Conservation (phyloP, 1,140 invertebrate genomes). For the Apocrypta bakeri region DNA sequence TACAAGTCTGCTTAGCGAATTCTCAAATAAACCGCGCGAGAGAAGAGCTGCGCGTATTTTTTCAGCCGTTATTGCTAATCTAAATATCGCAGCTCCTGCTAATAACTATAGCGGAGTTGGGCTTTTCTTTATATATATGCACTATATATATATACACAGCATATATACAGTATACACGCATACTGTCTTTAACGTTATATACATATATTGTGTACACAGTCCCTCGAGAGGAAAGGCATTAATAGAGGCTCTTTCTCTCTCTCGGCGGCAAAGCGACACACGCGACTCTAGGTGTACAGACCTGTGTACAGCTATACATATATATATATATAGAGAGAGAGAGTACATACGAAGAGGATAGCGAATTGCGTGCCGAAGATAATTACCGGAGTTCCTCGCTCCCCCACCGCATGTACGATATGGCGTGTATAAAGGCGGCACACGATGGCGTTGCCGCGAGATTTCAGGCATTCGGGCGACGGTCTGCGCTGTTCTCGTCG, state of each 20-base stretch:
- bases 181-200: neutral
- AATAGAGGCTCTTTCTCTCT: neutral
- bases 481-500: conserved; percentile 65
- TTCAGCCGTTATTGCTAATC: conserved; percentile 18
- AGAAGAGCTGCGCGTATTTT: neutral
- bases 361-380: conserved; percentile 66
- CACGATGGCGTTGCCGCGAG: conserved; percentile 66
- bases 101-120: too few species aligned
- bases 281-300: neutral
- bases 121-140: too few species aligned
- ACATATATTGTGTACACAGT: neutral
- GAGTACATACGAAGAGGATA: neutral
- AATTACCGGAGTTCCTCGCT: conserved; percentile 70
- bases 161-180: too few species aligned
- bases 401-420: neutral
- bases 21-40: conserved; percentile 5
- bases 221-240: neutral
- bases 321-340: neutral
- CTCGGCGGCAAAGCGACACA: conserved; percentile 1
- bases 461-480: conserved; percentile 64
- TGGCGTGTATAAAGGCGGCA: conserved; percentile 28
- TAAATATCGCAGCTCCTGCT: conserved; percentile 15
- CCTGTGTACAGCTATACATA: neutral
- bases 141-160: too few species aligned
- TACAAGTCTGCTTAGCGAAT: neutral